Evolutionary conservation across 1,140 invertebrate genomes (phyloP).

Genomic region (Drosophila parabipectinata): DNA sequence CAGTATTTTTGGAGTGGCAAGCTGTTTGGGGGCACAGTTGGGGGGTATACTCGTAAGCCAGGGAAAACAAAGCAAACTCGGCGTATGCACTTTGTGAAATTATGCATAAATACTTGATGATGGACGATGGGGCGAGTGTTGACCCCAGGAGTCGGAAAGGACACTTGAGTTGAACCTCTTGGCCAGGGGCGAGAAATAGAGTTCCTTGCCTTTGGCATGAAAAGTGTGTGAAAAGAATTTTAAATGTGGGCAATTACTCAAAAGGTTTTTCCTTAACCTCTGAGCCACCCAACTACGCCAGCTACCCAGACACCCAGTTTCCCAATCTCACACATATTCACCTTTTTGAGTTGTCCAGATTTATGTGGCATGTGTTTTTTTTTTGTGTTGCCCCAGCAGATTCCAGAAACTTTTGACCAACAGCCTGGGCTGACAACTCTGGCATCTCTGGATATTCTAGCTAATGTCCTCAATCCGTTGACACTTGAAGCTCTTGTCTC

Average conservation of each 20-base stretch:
- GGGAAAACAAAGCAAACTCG: conserved; percentile 25
- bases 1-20: conserved; percentile 7
- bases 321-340: conserved; percentile 29
- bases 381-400: not conserved
- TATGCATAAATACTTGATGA: conserved; percentile 70
- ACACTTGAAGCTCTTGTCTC: conserved; percentile 45
- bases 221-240: conserved; percentile 78
- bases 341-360: conserved; percentile 68
- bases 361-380: conserved; percentile 51
- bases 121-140: conserved; percentile 55
- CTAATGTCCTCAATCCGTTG: conserved; percentile 79
- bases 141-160: conserved; percentile 28
- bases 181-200: conserved; percentile 18
- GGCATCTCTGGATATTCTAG: conserved; percentile 58
- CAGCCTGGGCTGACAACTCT: conserved; percentile 35
- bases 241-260: conserved; percentile 78
- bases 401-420: conserved; percentile 40
- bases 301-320: not conserved
- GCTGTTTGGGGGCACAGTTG: not conserved
- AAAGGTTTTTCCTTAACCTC: conserved; percentile 24
- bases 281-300: too few species aligned
- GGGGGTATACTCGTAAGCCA: not conserved
- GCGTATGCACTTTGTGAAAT: conserved; percentile 66
- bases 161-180: conserved; percentile 15
- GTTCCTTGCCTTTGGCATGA: conserved; percentile 57